Percentiles rank a stretch among this genome's conserved stretches.
Evolutionary conservation across 2,888 invertebrate genomes (phyloP).

Genomic region (Lampropteryx suffumata): DNA sequence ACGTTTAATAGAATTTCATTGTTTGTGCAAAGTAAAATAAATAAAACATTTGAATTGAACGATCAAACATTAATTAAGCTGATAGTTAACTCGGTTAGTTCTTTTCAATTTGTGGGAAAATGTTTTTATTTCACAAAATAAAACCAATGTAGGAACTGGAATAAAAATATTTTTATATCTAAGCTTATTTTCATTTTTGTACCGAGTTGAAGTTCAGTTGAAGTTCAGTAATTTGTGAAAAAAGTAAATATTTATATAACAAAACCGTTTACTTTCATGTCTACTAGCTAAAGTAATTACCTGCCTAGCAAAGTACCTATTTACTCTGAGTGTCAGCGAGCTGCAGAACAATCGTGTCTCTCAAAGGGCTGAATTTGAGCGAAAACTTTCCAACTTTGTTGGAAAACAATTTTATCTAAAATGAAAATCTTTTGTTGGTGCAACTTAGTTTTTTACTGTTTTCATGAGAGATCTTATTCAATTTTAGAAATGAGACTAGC

Average conservation of each 20-base stretch:
- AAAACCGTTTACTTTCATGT: too few species aligned
- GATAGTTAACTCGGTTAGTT: neutral
- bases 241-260: too few species aligned
- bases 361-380: slow-evolving; percentile 33
- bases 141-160: neutral
- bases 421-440: slow-evolving; percentile 35
- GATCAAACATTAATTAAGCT: slow-evolving; percentile 16
- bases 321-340: too few species aligned
- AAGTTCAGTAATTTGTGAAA: too few species aligned
- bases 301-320: too few species aligned
- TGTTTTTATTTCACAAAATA: too few species aligned
- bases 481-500: slow-evolving; percentile 26
- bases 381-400: slow-evolving; percentile 29
- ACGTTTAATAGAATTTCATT: slow-evolving; percentile 42
- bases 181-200: too few species aligned
- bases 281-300: too few species aligned
- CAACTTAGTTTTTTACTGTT: slow-evolving; percentile 32
- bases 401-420: slow-evolving; percentile 38
- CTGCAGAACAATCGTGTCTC: slow-evolving; percentile 14
- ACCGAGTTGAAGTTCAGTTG: too few species aligned
- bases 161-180: too few species aligned
- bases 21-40: slow-evolving; percentile 38
- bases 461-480: slow-evolving; percentile 31
- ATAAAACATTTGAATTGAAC: slow-evolving; percentile 31
- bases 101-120: neutral